Conservation (phyloP, 2,113 vertebrate genomes). For the Hiodon alosoides region DNA sequence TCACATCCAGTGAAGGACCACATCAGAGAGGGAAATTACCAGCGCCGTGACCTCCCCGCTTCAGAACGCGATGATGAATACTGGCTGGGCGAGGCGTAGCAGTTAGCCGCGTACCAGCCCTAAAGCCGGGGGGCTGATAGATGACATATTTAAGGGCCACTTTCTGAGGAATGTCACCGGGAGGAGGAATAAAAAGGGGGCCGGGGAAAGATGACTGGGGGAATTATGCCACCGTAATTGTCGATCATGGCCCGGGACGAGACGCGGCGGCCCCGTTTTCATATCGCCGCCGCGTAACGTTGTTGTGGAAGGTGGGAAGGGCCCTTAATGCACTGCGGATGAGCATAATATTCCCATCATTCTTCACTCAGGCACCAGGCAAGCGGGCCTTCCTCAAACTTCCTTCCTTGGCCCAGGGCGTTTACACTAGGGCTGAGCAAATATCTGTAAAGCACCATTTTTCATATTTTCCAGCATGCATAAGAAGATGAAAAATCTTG, state of each 20-base stretch:
- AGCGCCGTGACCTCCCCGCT: conserved; percentile 68
- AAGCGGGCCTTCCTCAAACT: conserved; percentile 70
- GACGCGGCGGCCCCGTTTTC: conserved; percentile 73
- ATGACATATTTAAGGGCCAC: conserved; percentile 86
- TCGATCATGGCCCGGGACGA: conserved; percentile 84
- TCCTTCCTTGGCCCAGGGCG: conserved; percentile 85
- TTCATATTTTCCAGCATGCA: conserved; percentile 98
- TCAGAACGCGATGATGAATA: conserved; percentile 70
- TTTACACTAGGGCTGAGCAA: conserved; percentile 87
- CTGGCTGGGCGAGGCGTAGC: conserved; percentile 64
- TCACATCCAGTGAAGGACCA: conserved; percentile 68
- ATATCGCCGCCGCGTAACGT: conserved; percentile 88
- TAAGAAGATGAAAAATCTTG: conserved; percentile 99
- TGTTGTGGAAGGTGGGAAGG: conserved; percentile 71
- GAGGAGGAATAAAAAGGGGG: conserved; percentile 78
- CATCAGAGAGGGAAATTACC: conserved; percentile 71
- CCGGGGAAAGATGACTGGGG: conserved; percentile 70
- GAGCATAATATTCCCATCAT: conserved; percentile 99
- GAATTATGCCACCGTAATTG: conserved; percentile 90
- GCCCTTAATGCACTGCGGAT: conserved; percentile 76
- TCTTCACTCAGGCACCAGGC: conserved; percentile 86
- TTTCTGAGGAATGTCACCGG: conserved; percentile 78
- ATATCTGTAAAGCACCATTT: conserved; percentile 96
- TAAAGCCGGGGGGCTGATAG: conserved; percentile 73
- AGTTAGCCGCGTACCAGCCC: conserved; percentile 73